These are phyloP conservation scores for Palloptera scutellata DNA, from an alignment of 2,888 invertebrate genomes.

Conservation along the genomic window DNA sequence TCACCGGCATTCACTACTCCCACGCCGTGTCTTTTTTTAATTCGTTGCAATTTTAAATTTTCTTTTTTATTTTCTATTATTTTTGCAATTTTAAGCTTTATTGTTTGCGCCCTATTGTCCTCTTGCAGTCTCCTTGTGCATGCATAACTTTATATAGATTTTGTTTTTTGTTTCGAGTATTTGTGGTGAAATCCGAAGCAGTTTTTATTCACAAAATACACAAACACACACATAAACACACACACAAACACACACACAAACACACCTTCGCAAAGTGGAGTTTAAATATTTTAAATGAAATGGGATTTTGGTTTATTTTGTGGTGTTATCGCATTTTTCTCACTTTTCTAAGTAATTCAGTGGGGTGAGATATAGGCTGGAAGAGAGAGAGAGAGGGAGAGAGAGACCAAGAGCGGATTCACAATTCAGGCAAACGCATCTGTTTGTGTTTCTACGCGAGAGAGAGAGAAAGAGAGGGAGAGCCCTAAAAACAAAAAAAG, in stretches of 20 bases:
- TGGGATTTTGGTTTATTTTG: not conserved
- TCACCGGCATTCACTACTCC: no score
- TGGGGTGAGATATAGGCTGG: no score
- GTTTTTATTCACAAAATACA: not conserved
- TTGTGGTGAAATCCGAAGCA: not conserved
- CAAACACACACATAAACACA: not conserved
- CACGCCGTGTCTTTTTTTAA: no score
- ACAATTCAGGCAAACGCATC: no score
- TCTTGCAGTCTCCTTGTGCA: no score
- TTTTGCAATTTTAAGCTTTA: constrained; percentile 6
- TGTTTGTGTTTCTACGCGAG: no score
- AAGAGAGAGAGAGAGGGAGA: no score
- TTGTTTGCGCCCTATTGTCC: not conserved
- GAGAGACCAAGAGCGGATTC: no score
- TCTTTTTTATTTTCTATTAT: not conserved
- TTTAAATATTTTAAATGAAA: constrained; percentile 15
- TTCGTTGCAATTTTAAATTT: constrained; percentile 14
- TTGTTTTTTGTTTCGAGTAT: not conserved
- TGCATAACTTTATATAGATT: not conserved
- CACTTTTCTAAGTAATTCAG: no score
- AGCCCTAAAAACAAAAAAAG: no score
- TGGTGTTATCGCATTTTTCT: no score
- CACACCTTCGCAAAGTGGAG: not conserved
- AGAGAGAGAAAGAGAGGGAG: no score
- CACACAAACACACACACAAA: not conserved